phyloP scores from a whole-genome alignment of 2,888 invertebrate genomes.

The Lepidochitona cinerea region DNA sequence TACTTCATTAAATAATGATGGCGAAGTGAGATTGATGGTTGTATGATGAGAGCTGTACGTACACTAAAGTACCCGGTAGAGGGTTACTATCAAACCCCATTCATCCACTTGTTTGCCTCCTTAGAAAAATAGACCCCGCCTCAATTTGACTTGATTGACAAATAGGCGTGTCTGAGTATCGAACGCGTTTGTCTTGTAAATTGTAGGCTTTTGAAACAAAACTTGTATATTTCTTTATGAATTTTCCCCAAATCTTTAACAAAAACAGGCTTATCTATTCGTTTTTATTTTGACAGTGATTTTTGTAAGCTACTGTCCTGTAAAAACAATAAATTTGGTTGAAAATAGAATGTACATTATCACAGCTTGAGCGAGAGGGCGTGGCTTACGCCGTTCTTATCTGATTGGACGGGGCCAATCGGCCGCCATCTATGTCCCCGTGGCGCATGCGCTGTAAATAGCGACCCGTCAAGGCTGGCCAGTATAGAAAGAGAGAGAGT shows the following conservation, averaged over 20 bases:
- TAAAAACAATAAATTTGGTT: too few relatives aligned
- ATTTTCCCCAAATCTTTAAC: too few relatives aligned
- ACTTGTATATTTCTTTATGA: too few relatives aligned
- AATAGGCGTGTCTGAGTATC: too few relatives aligned
- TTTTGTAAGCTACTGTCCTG: too few relatives aligned
- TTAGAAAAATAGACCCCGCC: background rate
- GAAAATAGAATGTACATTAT: too few relatives aligned
- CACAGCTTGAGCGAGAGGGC: too few relatives aligned
- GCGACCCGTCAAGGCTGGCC: background rate
- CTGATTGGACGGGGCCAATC: background rate
- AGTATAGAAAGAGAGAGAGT: background rate
- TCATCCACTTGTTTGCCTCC: background rate
- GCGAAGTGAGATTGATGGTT: background rate
- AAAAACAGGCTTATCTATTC: too few relatives aligned
- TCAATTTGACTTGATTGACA: background rate
- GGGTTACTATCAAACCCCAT: background rate
- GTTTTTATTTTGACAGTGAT: too few relatives aligned
- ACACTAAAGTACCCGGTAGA: background rate
- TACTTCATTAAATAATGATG: slow-evolving; percentile 28
- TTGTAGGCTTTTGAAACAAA: background rate
- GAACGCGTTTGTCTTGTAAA: too few relatives aligned
- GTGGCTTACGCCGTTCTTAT: background rate
- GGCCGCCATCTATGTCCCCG: background rate
- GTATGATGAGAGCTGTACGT: background rate
- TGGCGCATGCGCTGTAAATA: background rate